Evolutionary conservation across 2,888 invertebrate species (phyloP), one percentile per base, ranked within the genome.

Genomic region (Listrodromus nycthemerus): DNA sequence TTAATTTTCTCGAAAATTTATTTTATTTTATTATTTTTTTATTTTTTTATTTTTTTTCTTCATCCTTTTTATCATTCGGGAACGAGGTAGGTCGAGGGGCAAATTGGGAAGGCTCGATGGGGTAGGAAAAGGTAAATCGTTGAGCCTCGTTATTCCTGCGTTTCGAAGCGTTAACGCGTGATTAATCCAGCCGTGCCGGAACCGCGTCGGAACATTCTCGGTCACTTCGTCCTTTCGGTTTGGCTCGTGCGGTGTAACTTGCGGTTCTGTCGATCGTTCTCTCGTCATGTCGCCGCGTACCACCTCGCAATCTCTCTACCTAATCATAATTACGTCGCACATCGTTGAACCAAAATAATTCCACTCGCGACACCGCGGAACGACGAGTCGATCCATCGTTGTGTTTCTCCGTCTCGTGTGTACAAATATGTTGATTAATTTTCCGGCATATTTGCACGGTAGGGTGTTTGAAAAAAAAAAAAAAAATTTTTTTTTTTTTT

Each of bases 141-240:
- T 82, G 67, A 61, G 58, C 71, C 66, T 82, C 82, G 82, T 82
- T 82, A 82, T 82, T 77, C 73, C 82, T 77, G 82, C 82, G 82
- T 77, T 77, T 66, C 82, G 77, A 69, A 82, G 82, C 82, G 77
- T 65, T 67, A 61, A 50, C 61, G 41, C 73, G 73, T 73, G 77
- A 80, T 80, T 80, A 73, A 80, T 80, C 67, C 73, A 33, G 77
- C 30, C 52, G 41, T 50, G 50, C 77, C 61, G 41, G 8, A 61
- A 70, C 33, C 41, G 55, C 24, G 63, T 37, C 65, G n/a, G 52
- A 65, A 67, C 37, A 65, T 61, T 67, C 58, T 66, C 50, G 65
- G 50, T 73, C 76, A 21, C 66, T 45, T 70, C 61, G 61, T 70
- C 78, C 21, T 70, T 78, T 78, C 63, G 77, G 19, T 61, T 27